These are phyloP conservation scores for Odocoileus virginianus DNA, from an alignment of 2,113 vertebrate genomes.

Conservation along the genomic window DNA sequence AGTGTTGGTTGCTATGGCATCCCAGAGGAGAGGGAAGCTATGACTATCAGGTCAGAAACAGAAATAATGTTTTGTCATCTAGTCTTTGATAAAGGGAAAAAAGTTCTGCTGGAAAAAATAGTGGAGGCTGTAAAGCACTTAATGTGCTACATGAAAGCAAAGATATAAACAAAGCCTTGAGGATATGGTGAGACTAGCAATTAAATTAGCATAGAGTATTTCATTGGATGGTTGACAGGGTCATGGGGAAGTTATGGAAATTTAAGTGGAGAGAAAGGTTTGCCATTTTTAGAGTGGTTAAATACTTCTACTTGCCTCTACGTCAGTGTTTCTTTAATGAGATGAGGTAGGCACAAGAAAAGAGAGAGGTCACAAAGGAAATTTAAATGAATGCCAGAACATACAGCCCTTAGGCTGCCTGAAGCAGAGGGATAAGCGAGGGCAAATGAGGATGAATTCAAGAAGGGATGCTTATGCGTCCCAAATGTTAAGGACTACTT, in stretches of 20 bases:
- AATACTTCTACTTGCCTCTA: not conserved
- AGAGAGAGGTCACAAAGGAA: not conserved
- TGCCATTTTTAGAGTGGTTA: not conserved
- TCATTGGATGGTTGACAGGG: not conserved
- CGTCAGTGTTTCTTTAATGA: not conserved
- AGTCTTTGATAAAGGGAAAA: not conserved
- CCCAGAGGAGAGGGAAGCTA: not conserved
- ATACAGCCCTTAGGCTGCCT: not conserved
- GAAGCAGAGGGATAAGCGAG: not conserved
- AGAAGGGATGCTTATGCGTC: not conserved
- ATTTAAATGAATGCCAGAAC: not conserved
- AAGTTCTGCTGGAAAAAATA: not conserved
- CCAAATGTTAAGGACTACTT: not conserved
- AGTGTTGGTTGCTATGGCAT: not conserved
- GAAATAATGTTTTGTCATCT: not conserved
- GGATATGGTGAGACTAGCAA: not conserved
- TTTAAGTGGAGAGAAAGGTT: not conserved
- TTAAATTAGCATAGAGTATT: not conserved
- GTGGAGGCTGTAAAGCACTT: not conserved
- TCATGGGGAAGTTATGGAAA: accelerated
- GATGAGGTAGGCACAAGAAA: not conserved
- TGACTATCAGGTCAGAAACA: not conserved
- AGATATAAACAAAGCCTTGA: not conserved
- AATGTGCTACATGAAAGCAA: not conserved
- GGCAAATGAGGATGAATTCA: not conserved